These are phyloP conservation scores for Cheilosia impressa DNA, from an alignment of 2,888 invertebrate species.

Conservation along the genomic window DNA sequence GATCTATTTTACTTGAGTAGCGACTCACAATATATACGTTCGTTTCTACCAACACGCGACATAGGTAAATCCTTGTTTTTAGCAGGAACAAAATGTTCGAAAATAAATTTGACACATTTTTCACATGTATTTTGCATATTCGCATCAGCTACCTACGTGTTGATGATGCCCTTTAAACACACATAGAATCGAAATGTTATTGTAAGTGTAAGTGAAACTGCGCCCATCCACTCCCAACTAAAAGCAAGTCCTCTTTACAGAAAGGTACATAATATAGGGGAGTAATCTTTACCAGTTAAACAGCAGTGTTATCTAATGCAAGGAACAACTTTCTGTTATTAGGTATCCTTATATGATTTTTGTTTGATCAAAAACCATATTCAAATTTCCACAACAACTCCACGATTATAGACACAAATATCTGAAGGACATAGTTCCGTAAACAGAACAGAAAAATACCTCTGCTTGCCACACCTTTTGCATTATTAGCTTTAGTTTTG, in stretches of 20 bases:
- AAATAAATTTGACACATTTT: no score
- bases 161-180: no score
- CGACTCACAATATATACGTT: no score
- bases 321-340: background rate
- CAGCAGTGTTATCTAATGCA: conserved; percentile 21
- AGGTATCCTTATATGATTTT: background rate
- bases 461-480: conserved; percentile 56
- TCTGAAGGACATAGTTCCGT: background rate
- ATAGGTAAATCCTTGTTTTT: background rate
- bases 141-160: no score
- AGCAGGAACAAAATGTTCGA: no score
- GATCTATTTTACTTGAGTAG: background rate
- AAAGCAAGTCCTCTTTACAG: background rate
- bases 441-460: background rate
- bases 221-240: no score
- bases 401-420: background rate
- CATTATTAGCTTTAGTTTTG: background rate
- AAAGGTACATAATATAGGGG: background rate
- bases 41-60: background rate
- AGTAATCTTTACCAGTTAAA: conserved; percentile 5
- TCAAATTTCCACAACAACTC: background rate
- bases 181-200: no score
- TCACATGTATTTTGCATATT: no score
- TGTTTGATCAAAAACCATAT: background rate
- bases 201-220: no score